Conservation (phyloP, 2,797 vertebrate genomes). For the Sebastiscus tertius region DNA sequence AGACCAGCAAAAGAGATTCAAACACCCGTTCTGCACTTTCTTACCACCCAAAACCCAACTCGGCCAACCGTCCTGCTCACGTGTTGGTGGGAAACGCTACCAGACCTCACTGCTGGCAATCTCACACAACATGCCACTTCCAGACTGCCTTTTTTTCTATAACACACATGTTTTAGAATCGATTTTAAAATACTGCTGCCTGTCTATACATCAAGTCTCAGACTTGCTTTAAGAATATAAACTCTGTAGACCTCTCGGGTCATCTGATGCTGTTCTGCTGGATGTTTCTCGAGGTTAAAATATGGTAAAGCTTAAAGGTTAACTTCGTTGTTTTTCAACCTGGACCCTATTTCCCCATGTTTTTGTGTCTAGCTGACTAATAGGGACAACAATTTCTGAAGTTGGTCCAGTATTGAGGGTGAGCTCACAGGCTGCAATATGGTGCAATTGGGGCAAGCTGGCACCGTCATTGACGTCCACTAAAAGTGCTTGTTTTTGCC, state of each 20-base stretch:
- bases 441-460: background rate
- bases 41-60: conserved; percentile 13
- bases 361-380: background rate
- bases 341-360: background rate
- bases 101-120: conserved; percentile 35
- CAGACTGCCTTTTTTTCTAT: background rate
- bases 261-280: background rate
- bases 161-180: background rate
- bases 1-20: conserved; percentile 58
- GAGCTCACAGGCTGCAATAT: background rate
- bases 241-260: conserved; percentile 11
- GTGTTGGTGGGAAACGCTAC: conserved; percentile 30
- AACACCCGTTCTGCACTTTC: conserved; percentile 51
- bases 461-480: background rate
- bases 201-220: background rate
- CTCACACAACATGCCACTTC: conserved; percentile 27
- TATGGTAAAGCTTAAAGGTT: background rate
- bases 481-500: background rate
- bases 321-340: background rate
- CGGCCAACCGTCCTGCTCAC: conserved; percentile 24
- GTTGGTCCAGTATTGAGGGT: background rate
- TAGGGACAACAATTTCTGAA: background rate
- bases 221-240: background rate
- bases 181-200: conserved; percentile 16
- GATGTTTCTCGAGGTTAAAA: background rate